Base-by-base conservation (phyloP, 2,113 vertebrate genomes). In the Albula goreensis region DNA sequence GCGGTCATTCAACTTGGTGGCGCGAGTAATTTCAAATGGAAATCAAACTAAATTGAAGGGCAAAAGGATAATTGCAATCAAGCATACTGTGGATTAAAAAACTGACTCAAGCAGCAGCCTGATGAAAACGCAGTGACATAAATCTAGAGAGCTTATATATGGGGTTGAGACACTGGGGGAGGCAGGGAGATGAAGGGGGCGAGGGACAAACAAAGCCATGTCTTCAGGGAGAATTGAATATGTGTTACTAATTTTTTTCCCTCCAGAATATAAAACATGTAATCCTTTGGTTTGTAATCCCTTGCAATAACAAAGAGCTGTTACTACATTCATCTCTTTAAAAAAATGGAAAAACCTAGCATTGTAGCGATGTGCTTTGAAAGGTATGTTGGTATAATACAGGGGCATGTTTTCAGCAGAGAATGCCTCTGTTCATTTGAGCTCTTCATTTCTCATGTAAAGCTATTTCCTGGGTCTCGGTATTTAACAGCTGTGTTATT, bases 401-500 rank as follows among this genome's bases (percentile, higher is more conserved):
- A 80, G 11, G 78, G 78, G 31, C 78, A 50, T 56, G 56, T 66
- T 80, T 74, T 11, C 22, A 70, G 22, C 82, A 50, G 25, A 60
- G 82, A 70, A 22, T 3, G 5, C 41, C 41, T 85, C 78, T 60
- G 56, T 41, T 74, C 66, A 86, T 89, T 89, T 89, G 88, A 78
- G 87, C 77, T 85, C 85, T 88, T 85, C 78, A 50, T 89, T 90
- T 89, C 88, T 63, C 60, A 84, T 83, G 83, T 89, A 87, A 83
- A 86, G 81, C 83, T 57, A 74, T 81, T 85, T 25, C 63, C 56
- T 82, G 84, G 78, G 90, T 92, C 90, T 87, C 88, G 86, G 84
- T 89, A 89, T 92, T 92, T 90, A 91, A 93, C 80, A 80, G 87
- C 89, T 88, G 90, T 89, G 89, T 92, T 92, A 88, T 94, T 93